Conservation (phyloP, 2,888 invertebrate genomes). For the Acleris emargana region DNA sequence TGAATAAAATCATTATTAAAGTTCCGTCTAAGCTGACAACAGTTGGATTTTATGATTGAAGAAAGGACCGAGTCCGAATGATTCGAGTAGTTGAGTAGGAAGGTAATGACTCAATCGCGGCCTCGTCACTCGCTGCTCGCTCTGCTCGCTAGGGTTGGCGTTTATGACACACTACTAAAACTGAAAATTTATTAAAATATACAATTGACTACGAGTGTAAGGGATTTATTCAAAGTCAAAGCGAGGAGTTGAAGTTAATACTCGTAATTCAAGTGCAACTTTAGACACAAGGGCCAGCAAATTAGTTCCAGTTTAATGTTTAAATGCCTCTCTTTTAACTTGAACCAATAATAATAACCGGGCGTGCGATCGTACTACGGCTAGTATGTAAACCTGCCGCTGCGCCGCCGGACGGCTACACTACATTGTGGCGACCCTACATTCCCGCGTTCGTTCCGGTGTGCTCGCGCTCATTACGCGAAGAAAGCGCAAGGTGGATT, state of each 20-base stretch:
- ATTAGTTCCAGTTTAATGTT: too few species aligned
- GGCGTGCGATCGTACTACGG: too few species aligned
- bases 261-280: too few species aligned
- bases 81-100: constrained; percentile 40
- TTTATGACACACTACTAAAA: background rate
- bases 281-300: too few species aligned
- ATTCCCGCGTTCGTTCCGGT: constrained; percentile 58
- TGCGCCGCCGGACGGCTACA: background rate
- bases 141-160: constrained; percentile 19
- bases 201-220: too few species aligned
- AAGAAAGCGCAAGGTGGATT: constrained; percentile 57
- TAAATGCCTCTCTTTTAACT: too few species aligned
- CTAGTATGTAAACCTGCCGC: background rate
- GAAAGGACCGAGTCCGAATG: constrained; percentile 40
- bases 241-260: too few species aligned
- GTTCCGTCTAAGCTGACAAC: constrained; percentile 8
- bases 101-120: constrained; percentile 49
- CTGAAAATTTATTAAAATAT: too few species aligned
- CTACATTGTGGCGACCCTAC: constrained; percentile 15
- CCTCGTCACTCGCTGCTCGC: constrained; percentile 10
- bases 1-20: constrained; percentile 1
- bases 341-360: too few species aligned
- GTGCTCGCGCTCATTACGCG: constrained; percentile 66
- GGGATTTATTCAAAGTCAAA: too few species aligned
- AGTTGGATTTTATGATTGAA: constrained; percentile 39